Base-by-base conservation (phyloP, 2,113 vertebrate species). In the Anser brachyrhynchus region DNA sequence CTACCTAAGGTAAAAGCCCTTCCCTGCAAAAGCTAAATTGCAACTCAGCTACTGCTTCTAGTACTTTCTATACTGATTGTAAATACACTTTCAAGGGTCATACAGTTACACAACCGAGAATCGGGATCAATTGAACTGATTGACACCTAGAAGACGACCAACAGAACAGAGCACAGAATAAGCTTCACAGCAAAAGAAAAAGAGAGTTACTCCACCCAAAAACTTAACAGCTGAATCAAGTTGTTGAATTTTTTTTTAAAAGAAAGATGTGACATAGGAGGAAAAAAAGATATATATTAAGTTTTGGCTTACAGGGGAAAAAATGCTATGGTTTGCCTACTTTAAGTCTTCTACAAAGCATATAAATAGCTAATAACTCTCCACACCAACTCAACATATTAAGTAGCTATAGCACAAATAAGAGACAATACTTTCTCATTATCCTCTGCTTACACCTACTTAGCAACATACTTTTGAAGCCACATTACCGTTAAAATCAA, bases 191-290 rank as follows among this genome's bases (percentile, higher is more conserved):
- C 8, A n/a, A 41, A 7, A 59, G 13, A 13, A 13, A 28, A 11
- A 33, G 22, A 21, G 7, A 49, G 3, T 1, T 46, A 70, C 58
- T 58, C 25, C 2, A 51, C 9, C 5, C 8, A 58, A 57, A 31
- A 83, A 5, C 3, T 26, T 18, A 64, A 58, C 29, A 70, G 21
- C 12, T 20, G 8, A 55, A 39, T 17, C 13, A 69, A 41, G 3
- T 9, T 29, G 9, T 5, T 43, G 43, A 43, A 43, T 15, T 5
- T 51, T 51, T 51, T 51, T 51, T 51, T 51, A 25, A 22, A 25
- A 11, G 37, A 76, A 2, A 55, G 8, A 10, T 6, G 0, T 4
- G 51, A 14, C 2, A 31, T 0, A 14, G 1, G 1, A 1, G 78
- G 1, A 57, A 33, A 3, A 75, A 72, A 1, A 25, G 7, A 52